Base-by-base conservation (phyloP, 2,888 invertebrate species). In the Erebia aethiops region DNA sequence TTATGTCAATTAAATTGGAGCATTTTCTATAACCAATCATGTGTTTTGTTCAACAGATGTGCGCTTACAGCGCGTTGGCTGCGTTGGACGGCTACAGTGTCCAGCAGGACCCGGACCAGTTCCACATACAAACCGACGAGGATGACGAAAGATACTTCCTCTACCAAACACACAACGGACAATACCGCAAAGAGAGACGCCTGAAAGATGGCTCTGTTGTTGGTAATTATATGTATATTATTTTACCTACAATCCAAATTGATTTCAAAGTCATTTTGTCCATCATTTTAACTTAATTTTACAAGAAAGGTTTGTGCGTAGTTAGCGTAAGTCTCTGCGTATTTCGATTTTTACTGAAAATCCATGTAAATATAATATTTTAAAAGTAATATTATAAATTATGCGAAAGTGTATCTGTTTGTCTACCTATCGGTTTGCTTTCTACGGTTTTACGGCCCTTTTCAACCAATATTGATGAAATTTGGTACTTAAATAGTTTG, bases 51-150 rank as follows among this genome's bases (percentile, higher is more conserved):
- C 60, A 64, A 4, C 85, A 93, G 93, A 82, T 91, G 72, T 91
- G 87, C 78, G 88, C 84, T 1, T 91, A 86, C 81, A 80, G 90
- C 64, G 87, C 88, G 4, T 79, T 92, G 16, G 92, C 91, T 61
- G 90, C 91, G 26, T 80, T 93, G 63, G 92, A 91, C 70, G 88
- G 90, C 1, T 93, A 92, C 85, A 92, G 92, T 78, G 94, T 95
- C 57, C 96, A 95, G 93, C 95, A 95, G 81, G 94, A 95, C 69
- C 94, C 95, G 64, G 95, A 95, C 72, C 98, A 98, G 89, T 98
- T 98, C 91, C 98, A 98, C 93, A 97, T 98, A 80, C 98, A 98
- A 91, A 98, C 98, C 13, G 98, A 98, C 82, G 98, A 98, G 86
- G 98, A 98, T n/a, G 97, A 97, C 21, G 98, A 98, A 85, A 94